Conservation (phyloP, 2,113 vertebrate genomes). For the Tetrax tetrax region DNA sequence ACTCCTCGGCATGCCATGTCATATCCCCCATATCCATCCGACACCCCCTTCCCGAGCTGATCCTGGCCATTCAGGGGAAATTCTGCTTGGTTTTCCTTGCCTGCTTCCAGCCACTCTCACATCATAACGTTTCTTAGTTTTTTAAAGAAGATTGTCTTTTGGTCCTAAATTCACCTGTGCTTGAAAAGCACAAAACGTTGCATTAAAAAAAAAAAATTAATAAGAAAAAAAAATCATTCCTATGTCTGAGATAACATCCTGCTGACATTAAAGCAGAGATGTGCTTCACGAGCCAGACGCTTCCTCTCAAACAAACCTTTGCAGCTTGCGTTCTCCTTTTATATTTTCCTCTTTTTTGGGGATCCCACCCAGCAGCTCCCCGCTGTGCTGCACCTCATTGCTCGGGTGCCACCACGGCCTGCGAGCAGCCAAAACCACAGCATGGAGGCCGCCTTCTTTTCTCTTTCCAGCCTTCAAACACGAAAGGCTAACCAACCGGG, state of each 20-base stretch:
- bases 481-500: rapidly evolving
- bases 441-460: rapidly evolving
- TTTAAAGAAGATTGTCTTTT: rapidly evolving
- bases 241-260: rapidly evolving
- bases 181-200: neutral
- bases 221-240: rapidly evolving
- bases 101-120: neutral
- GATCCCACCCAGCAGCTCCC: neutral
- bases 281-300: neutral
- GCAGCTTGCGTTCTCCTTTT: neutral
- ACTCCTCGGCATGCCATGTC: rapidly evolving
- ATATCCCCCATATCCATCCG: too few species aligned
- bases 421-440: rapidly evolving
- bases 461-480: too few species aligned
- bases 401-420: rapidly evolving
- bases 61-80: neutral
- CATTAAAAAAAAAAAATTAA: neutral
- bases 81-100: neutral
- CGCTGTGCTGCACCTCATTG: too few species aligned
- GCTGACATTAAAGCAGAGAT: neutral
- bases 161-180: neutral
- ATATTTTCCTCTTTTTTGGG: neutral
- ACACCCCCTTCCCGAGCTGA: too few species aligned
- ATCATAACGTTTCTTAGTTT: rapidly evolving
- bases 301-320: neutral